phyloP scores from a whole-genome alignment of 2,113 vertebrate genomes.

The rabbit (Oryctolagus cuniculus) region mOryCun1.1 NC_091442.1:63547501-63548000 shows the following conservation, averaged over 20 bases:
- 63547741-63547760: background rate
- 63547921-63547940: background rate
- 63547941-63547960: conserved; percentile 1
- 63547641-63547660: background rate
- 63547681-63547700: background rate
- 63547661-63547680: background rate
- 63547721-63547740: background rate
- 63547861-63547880: background rate
- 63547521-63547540: background rate
- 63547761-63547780: background rate
- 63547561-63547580: background rate
- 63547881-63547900: background rate
- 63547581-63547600: background rate
- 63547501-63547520: background rate
- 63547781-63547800: background rate
- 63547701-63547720: background rate
- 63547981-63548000: background rate
- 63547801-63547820: background rate
- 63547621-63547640: background rate
- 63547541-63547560: background rate
- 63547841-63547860: background rate
- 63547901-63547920: background rate
- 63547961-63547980: background rate
- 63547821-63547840: background rate
- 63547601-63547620: background rate